Evolutionary conservation across 2,888 invertebrate species (phyloP).

Genomic region (Drosophila colorata): DNA sequence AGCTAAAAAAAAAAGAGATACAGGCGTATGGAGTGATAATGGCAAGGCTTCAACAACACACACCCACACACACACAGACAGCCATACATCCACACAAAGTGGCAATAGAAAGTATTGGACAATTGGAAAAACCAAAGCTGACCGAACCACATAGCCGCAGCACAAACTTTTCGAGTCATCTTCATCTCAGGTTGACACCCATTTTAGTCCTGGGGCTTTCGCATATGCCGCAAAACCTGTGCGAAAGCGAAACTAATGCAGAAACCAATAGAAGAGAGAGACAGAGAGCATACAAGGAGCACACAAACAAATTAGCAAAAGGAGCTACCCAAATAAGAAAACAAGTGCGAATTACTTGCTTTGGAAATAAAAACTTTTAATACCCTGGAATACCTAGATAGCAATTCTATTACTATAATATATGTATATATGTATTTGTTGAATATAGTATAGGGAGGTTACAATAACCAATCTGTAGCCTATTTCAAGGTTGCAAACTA

Average conservation of each 20-base stretch:
- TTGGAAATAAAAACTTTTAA: not conserved
- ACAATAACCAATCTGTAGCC: too few relatives aligned
- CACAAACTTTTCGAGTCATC: constrained; percentile 52
- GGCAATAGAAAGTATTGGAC: constrained; percentile 59
- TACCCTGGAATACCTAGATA: not conserved
- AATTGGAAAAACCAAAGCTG: constrained; percentile 53
- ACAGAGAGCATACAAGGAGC: constrained; percentile 41
- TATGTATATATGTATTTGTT: not conserved
- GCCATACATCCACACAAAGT: constrained; percentile 15
- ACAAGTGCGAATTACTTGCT: constrained; percentile 16
- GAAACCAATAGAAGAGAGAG: constrained; percentile 22
- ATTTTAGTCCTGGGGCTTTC: constrained; percentile 50
- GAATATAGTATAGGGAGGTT: too few relatives aligned
- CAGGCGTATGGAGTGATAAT: constrained; percentile 60
- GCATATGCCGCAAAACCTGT: constrained; percentile 52
- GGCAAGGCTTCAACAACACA: constrained; percentile 31
- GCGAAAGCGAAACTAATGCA: constrained; percentile 55
- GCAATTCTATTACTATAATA: too few relatives aligned
- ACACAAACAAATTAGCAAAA: constrained; percentile 81
- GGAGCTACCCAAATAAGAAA: constrained; percentile 62
- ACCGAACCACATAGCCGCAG: constrained; percentile 40
- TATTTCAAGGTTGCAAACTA: too few relatives aligned
- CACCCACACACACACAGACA: constrained; percentile 5
- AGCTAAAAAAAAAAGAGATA: constrained; percentile 11
- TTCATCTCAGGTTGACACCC: constrained; percentile 73